Conservation (phyloP, 2,797 vertebrate species). For the Pseudomugil gertrudae region DNA sequence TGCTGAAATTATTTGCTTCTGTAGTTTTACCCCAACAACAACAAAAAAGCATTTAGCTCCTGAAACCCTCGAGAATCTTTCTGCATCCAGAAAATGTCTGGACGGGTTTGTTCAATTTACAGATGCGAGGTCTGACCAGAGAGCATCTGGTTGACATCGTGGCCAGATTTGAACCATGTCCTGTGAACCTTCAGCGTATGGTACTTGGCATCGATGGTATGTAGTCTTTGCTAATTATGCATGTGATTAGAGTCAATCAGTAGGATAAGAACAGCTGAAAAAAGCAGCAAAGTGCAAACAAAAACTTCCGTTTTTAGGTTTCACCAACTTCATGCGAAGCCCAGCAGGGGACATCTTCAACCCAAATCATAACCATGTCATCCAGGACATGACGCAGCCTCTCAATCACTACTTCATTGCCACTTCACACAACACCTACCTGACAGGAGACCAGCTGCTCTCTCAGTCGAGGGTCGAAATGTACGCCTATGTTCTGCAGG, state of each 20-base stretch:
- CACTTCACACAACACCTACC: slow-evolving; percentile 96
- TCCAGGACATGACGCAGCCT: slow-evolving; percentile 94
- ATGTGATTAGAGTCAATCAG: background rate
- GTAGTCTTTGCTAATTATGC: slow-evolving; percentile 15
- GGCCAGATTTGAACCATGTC: slow-evolving; percentile 92
- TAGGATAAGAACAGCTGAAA: background rate
- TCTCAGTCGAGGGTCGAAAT: slow-evolving; percentile 96
- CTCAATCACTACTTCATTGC: slow-evolving; percentile 93
- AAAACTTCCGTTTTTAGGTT: slow-evolving; percentile 78
- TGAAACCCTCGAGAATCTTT: background rate
- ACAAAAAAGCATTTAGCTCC: background rate
- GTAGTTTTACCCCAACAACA: background rate
- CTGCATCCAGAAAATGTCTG: background rate
- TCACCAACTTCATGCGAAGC: slow-evolving; percentile 94
- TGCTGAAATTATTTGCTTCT: background rate
- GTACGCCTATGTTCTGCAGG: slow-evolving; percentile 93
- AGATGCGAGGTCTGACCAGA: slow-evolving; percentile 88
- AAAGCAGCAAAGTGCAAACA: background rate
- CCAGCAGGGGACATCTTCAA: slow-evolving; percentile 95
- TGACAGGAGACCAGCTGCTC: slow-evolving; percentile 96
- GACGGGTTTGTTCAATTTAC: slow-evolving; percentile 37
- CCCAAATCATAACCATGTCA: slow-evolving; percentile 88
- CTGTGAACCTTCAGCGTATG: slow-evolving; percentile 85
- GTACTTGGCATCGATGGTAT: slow-evolving; percentile 95
- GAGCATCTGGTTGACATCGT: slow-evolving; percentile 91